Base-by-base conservation (phyloP, 2,797 vertebrate genomes). In the Periparus ater region DNA sequence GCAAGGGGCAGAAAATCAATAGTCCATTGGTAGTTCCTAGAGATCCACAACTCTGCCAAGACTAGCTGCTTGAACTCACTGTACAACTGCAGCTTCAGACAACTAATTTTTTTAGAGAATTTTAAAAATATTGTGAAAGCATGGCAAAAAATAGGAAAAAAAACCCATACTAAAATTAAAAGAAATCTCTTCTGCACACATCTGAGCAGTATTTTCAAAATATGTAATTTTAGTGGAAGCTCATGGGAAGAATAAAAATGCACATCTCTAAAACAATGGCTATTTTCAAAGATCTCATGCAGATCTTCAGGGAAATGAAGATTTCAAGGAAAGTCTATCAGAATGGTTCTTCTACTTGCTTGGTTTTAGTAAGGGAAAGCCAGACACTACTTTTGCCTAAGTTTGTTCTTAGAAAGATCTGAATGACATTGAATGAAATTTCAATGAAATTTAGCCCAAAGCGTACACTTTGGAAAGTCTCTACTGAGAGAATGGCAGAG, bases 261-360 rank as follows among this genome's bases (percentile, higher is more conserved):
- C 63, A 23, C 22, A 53, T 89, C 62, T 77, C 61, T 57, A 61
- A 91, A 85, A 53, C 34, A 48, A 57, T n/a, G 8, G 54, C 62
- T 74, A 3, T 48, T 94, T 93, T 65, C 75, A 79, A 85, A 65
- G 45, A 36, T 83, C 63, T 50, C 18, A 74, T 74, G 50, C 44
- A 47, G 36, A 17, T 61, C 75, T 77, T 80, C 30, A 29, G 80
- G 61, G 78, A 93, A 70, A 74, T 7, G 29, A 26, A 27, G 54
- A 44, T 94, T 94, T 95, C 76, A 77, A 85, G 70, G 62, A 80
- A 96, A 66, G n/a, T 58, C 71, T 83, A 30, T 47, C 62, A 71
- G 73, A 90, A 50, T 6, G 7, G 36, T 76, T 87, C 54, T 84
- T 72, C 44, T 18, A 19, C 51, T 78, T 75, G 40, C 44, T 82